Evolutionary conservation across 2,888 invertebrate genomes (phyloP).

Genomic region (Dromius quadrimaculatus): DNA sequence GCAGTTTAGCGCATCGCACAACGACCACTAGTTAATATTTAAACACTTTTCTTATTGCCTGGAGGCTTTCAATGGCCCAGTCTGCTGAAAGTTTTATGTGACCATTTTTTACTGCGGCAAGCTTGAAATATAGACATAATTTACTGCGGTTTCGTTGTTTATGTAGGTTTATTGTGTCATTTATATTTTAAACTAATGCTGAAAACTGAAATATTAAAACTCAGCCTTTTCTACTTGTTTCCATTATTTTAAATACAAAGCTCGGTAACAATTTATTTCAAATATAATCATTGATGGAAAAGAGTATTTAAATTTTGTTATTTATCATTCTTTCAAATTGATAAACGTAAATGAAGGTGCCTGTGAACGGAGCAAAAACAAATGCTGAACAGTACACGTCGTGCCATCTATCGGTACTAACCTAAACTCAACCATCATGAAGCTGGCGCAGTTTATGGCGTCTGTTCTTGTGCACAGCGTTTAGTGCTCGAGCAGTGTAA

Average conservation of each 20-base stretch:
- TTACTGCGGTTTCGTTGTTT: conserved; percentile 36
- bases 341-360: background rate
- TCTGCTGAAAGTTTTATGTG: conserved; percentile 25
- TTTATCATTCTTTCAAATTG: too few species aligned
- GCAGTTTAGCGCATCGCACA: conserved; percentile 16
- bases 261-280: too few species aligned
- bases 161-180: conserved; percentile 34
- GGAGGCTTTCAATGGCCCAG: conserved; percentile 14
- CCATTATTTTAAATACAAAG: conserved; percentile 20
- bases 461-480: conserved; percentile 34
- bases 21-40: conserved; percentile 24
- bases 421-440: conserved; percentile 6
- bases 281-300: too few species aligned
- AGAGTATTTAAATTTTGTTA: background rate
- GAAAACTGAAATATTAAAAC: conserved; percentile 11
- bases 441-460: conserved; percentile 41
- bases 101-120: conserved; percentile 17
- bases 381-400: conserved; percentile 19
- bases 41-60: conserved; percentile 15
- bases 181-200: conserved; percentile 27
- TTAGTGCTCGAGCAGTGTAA: conserved; percentile 39
- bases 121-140: conserved; percentile 45
- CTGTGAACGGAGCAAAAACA: conserved; percentile 13
- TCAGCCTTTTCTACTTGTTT: too few species aligned
- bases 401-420: conserved; percentile 30